Percentiles rank a stretch among this genome's conserved stretches.
These are phyloP conservation scores for Heterodera schachtii DNA, from an alignment of 1,140 invertebrate genomes.

Conservation along the genomic window DNA sequence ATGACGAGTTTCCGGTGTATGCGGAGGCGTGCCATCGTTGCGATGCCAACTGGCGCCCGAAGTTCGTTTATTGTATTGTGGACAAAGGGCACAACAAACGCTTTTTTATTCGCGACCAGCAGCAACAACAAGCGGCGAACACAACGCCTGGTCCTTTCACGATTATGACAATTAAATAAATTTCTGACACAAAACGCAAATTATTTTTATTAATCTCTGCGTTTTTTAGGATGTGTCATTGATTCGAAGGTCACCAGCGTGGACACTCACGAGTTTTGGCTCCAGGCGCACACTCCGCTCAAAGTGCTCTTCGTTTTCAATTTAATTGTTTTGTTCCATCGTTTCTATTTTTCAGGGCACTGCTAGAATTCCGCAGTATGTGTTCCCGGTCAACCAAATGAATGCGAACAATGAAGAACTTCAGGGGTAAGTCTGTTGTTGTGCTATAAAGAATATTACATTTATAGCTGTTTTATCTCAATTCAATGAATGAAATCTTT, in stretches of 20 bases:
- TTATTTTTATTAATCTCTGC: background rate
- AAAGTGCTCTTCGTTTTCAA: background rate
- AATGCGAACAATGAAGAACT: conserved; percentile 32
- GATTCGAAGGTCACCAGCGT: conserved; percentile 30
- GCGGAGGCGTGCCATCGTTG: background rate
- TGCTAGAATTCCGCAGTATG: conserved; percentile 40
- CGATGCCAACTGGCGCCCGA: conserved; percentile 17
- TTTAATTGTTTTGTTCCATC: background rate
- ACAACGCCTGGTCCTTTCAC: conserved; percentile 10
- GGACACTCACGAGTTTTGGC: conserved; percentile 31
- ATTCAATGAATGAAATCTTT: too few species aligned
- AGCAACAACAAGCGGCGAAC: conserved; percentile 13
- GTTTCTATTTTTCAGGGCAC: conserved; percentile 26
- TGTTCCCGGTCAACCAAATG: conserved; percentile 34
- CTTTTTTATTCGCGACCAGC: conserved; percentile 22
- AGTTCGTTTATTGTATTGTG: conserved; percentile 37
- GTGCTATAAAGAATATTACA: background rate
- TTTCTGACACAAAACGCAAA: too few species aligned
- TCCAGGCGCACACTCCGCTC: conserved; percentile 25
- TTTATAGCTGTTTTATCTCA: too few species aligned
- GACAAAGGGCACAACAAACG: conserved; percentile 44
- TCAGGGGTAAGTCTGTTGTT: background rate
- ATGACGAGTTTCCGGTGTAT: conserved; percentile 5
- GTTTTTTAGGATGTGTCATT: conserved; percentile 9
- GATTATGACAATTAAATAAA: too few species aligned